Percentiles rank a stretch among this genome's conserved stretches.
Conservation (phyloP, 2,797 vertebrate species). For the Gallinago stenura region DNA sequence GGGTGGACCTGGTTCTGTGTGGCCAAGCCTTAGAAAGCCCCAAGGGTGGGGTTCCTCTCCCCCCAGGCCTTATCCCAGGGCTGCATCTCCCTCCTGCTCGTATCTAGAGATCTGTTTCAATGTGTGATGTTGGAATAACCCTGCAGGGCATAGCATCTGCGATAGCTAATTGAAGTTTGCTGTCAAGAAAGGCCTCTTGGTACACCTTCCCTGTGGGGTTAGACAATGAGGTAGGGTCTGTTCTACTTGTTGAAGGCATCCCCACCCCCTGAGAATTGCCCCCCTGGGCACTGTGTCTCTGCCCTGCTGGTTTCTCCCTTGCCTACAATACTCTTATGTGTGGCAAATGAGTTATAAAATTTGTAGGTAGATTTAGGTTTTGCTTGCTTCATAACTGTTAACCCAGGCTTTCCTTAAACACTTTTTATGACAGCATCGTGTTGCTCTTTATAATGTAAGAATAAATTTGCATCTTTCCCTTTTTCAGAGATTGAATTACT, state of each 20-base stretch:
- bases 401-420: neutral
- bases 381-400: neutral
- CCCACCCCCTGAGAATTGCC: neutral
- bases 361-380: neutral
- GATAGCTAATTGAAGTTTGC: neutral
- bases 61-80: neutral
- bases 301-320: neutral
- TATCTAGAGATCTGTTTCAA: neutral
- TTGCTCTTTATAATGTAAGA: neutral
- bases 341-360: neutral
- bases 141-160: neutral
- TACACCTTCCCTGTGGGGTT: neutral
- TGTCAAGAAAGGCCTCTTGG: neutral
- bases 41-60: neutral
- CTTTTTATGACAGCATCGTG: accelerated
- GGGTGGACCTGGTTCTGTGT: neutral
- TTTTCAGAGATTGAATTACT: slow-evolving; percentile 85
- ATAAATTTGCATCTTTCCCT: neutral
- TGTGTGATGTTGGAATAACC: neutral
- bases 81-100: neutral
- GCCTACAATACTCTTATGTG: neutral
- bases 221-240: neutral
- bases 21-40: neutral
- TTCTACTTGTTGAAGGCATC: neutral
- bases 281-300: accelerated